Conservation (phyloP, 1,140 invertebrate genomes). For the Chymomyza costata region DNA sequence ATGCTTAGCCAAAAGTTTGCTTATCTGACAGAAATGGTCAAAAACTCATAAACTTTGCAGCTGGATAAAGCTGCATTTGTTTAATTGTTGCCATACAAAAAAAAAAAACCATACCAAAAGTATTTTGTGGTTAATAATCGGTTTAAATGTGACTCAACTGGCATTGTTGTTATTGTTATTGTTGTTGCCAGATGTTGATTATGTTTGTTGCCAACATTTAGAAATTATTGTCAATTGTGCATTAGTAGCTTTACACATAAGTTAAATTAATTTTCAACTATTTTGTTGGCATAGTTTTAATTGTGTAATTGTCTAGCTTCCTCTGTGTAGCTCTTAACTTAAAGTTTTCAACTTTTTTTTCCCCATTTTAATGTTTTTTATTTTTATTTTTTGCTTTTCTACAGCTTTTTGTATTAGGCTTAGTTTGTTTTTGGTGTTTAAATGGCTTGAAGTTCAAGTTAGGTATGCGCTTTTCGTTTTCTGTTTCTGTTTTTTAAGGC, state of each 20-base stretch:
- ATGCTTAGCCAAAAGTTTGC: no score
- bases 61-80: slow-evolving; percentile 62
- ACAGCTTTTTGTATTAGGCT: background rate
- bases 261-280: slow-evolving; percentile 52
- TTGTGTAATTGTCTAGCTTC: slow-evolving; percentile 48
- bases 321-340: no score
- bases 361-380: background rate
- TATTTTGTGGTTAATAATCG: slow-evolving; percentile 46
- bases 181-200: slow-evolving; percentile 20
- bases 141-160: slow-evolving; percentile 57
- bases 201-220: background rate
- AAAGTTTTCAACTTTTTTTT: no score
- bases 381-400: background rate
- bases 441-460: slow-evolving; percentile 36
- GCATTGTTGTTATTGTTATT: slow-evolving; percentile 29
- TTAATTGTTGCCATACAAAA: slow-evolving; percentile 57
- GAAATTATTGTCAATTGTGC: slow-evolving; percentile 66
- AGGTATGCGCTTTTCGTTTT: slow-evolving; percentile 13
- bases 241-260: slow-evolving; percentile 20
- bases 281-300: slow-evolving; percentile 49
- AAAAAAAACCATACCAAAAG: no score
- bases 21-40: slow-evolving; percentile 41
- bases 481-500: background rate
- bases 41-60: slow-evolving; percentile 55
- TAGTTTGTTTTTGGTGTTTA: slow-evolving; percentile 3